phyloP scores from a whole-genome alignment of 92 coral and sea anemone genomes.

The Zoanthus sansibaricus region DNA sequence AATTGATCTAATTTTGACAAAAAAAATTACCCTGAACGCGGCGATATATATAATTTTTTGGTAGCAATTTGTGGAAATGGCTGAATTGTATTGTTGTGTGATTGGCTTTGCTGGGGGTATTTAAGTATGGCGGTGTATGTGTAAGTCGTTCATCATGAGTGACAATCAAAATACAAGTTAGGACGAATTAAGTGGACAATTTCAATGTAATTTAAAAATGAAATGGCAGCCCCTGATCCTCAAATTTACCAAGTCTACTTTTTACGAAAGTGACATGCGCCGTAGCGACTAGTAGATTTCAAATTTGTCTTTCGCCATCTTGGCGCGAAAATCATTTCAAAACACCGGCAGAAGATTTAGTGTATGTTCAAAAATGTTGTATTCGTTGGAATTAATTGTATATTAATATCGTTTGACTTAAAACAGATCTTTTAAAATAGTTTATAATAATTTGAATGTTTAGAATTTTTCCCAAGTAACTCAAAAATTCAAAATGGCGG shows the following conservation, averaged over 20 bases:
- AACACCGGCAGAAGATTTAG: neutral
- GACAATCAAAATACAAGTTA: neutral
- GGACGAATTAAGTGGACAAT: neutral
- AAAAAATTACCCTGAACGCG: neutral
- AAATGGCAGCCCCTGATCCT: neutral
- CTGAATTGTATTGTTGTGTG: slow-evolving; percentile 11
- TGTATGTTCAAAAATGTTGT: neutral
- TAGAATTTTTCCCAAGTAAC: too few relatives aligned
- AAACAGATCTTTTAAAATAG: neutral
- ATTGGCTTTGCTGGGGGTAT: slow-evolving; percentile 44
- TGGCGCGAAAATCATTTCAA: slow-evolving; percentile 25
- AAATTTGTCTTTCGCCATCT: neutral
- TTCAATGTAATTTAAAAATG: neutral
- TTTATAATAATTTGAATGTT: slow-evolving; percentile 30
- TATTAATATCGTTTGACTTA: neutral
- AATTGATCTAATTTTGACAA: neutral
- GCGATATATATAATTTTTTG: slow-evolving; percentile 3
- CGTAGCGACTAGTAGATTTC: slow-evolving; percentile 17
- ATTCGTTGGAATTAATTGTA: neutral
- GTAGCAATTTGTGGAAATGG: slow-evolving; percentile 3
- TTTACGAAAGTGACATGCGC: slow-evolving; percentile 38
- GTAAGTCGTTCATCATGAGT: neutral
- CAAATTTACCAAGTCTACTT: neutral
- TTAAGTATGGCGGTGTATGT: slow-evolving; percentile 5
- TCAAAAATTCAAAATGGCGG: slow-evolving; percentile 69